phyloP scores from a whole-genome alignment of 2,797 vertebrate genomes.

The Pseudomugil gertrudae region DNA sequence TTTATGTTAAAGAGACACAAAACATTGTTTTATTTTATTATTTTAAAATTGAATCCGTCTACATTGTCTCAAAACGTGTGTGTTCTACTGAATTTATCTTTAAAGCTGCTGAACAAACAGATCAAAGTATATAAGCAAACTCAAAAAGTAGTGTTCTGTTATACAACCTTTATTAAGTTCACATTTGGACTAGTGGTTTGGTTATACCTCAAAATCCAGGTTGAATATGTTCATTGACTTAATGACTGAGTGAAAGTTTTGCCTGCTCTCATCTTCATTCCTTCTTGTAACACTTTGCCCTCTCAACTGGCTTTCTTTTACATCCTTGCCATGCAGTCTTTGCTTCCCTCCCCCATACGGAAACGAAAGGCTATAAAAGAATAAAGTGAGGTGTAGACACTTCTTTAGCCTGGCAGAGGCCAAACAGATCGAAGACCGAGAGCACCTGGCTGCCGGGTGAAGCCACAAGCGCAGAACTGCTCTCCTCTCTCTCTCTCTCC shows the following conservation, averaged over 20 bases:
- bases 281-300: not conserved
- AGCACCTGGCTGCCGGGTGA: constrained; percentile 54
- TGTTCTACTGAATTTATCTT: no score
- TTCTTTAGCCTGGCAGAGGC: constrained; percentile 83
- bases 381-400: constrained; percentile 86
- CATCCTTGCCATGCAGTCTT: constrained; percentile 3
- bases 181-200: no score
- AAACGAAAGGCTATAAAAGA: constrained; percentile 63
- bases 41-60: no score
- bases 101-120: no score
- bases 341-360: constrained; percentile 32
- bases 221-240: not conserved
- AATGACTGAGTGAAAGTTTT: not conserved
- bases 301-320: not conserved
- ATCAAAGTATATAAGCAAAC: no score
- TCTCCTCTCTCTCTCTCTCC: constrained; percentile 36
- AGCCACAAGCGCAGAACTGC: constrained; percentile 52
- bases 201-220: not conserved
- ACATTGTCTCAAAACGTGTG: no score
- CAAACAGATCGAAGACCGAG: constrained; percentile 71
- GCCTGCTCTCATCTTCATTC: not conserved
- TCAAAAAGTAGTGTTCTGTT: no score
- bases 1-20: no score
- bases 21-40: no score
- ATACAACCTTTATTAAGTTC: no score